Evolutionary conservation across 2,797 vertebrate species (phyloP).

Genomic region (Linurgus olivaceus): DNA sequence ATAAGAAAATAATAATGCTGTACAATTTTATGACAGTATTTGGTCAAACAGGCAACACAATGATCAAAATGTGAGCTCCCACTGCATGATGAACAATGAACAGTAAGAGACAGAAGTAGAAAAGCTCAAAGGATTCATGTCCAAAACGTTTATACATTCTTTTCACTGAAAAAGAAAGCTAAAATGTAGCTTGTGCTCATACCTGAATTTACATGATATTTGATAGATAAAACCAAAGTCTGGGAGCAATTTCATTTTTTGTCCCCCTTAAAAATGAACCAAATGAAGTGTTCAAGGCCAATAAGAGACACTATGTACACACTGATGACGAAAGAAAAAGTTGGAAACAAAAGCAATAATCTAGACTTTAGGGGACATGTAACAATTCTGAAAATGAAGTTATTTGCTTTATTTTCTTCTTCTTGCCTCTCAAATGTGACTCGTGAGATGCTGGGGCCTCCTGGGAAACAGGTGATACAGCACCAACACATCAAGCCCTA

Average conservation of each 20-base stretch:
- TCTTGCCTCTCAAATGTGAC: neutral
- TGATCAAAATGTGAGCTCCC: slow-evolving; percentile 16
- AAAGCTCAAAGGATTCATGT: slow-evolving; percentile 7
- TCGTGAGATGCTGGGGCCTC: neutral
- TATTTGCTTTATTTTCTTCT: slow-evolving; percentile 2
- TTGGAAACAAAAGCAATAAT: neutral
- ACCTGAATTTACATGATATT: slow-evolving; percentile 23
- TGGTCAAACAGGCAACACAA: slow-evolving; percentile 16
- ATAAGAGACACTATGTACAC: neutral
- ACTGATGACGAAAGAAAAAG: neutral
- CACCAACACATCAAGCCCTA: neutral
- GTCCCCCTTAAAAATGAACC: slow-evolving; percentile 12
- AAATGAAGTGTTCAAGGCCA: neutral
- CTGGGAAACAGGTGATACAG: neutral
- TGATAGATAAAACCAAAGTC: slow-evolving; percentile 4
- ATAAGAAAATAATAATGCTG: slow-evolving; percentile 19
- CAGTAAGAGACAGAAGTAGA: slow-evolving; percentile 23
- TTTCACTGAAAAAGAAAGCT: neutral
- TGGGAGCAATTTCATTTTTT: neutral
- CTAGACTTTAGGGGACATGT: neutral
- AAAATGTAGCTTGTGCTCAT: slow-evolving; percentile 4
- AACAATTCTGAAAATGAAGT: neutral
- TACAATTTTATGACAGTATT: slow-evolving; percentile 28
- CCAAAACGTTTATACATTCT: neutral
- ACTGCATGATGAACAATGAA: slow-evolving; percentile 24